Evolutionary conservation across 2,113 vertebrate genomes (phyloP), one percentile per base, ranked within the genome.

Genomic region (Monarcha castaneiventris): DNA sequence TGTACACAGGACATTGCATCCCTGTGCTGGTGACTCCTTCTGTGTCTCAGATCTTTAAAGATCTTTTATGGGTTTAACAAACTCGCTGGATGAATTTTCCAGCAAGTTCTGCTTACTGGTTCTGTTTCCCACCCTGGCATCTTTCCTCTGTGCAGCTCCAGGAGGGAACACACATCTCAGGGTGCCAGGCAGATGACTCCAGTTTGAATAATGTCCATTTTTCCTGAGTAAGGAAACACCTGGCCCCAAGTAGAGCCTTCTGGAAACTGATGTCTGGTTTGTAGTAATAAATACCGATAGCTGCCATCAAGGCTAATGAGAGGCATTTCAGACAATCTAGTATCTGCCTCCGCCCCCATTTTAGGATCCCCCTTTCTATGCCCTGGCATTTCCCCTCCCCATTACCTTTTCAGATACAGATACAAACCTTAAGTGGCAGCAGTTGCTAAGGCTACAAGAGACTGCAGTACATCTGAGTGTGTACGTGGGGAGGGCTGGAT

Each of bases 371-470:
- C 25, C 51, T 89, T 77, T 84, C 64, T 32, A 29, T 61, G 35
- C 51, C 80, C 32, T 71, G 56, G 73, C 64, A 89, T 43, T 81
- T 91, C 44, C 48, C 29, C 33, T 56, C n/a, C 67, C 62, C 71
- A 23, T 39, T 66, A 93, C 91, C 86, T 90, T 90, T 93, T 74
- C 44, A 37, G 37, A 37, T 87, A 22, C 18, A 66, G 33, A 71
- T 5, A 72, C 71, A 81, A 94, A 92, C 56, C 56, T 81, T 63
- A 81, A 89, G 77, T 25, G 56, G 86, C 80, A 90, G 91, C 86
- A 94, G 94, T 95, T 96, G 94, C 94, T 95, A 96, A 84, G 93
- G 94, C 89, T 95, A 92, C 95, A 84, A 72, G 73, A 84, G 64
- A 69, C 86, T 95, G 91, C 95, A 92, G 86, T 82, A 92, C 81